Evolutionary conservation across 2,797 vertebrate species (phyloP).

Genomic region (Anisognathus igniventris): DNA sequence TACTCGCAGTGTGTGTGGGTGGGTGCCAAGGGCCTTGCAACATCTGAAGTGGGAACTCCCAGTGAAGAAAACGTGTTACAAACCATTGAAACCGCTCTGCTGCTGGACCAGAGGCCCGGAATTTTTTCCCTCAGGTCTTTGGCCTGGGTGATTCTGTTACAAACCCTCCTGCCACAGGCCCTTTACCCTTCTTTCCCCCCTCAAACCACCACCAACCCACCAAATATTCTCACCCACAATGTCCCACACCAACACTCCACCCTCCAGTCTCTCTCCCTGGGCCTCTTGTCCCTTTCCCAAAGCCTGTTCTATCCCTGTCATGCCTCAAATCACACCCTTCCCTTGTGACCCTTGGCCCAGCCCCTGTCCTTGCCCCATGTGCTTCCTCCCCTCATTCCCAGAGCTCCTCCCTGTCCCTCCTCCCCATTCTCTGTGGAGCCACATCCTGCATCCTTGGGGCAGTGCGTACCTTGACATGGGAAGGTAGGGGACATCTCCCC

Average conservation of each 20-base stretch:
- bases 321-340: not conserved
- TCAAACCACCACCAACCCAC: not conserved
- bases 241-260: not conserved
- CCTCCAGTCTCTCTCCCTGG: not conserved
- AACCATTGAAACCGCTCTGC: not conserved
- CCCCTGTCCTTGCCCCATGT: not conserved
- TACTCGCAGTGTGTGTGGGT: accelerated
- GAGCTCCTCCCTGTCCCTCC: not conserved
- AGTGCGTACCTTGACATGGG: not conserved
- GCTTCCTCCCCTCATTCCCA: not conserved
- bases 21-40: not conserved
- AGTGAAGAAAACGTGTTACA: not conserved
- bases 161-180: not conserved
- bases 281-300: not conserved
- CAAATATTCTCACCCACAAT: not conserved
- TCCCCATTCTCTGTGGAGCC: not conserved
- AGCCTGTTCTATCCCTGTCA: not conserved
- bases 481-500: not conserved
- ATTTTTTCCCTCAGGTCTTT: not conserved
- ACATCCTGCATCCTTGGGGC: not conserved
- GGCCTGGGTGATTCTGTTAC: not conserved
- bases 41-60: not conserved
- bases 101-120: not conserved
- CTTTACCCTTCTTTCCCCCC: not conserved
- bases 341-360: not conserved